These are phyloP conservation scores for Octopus bimaculoides DNA, from an alignment of 1,140 invertebrate genomes.

Conservation along the genomic window DNA sequence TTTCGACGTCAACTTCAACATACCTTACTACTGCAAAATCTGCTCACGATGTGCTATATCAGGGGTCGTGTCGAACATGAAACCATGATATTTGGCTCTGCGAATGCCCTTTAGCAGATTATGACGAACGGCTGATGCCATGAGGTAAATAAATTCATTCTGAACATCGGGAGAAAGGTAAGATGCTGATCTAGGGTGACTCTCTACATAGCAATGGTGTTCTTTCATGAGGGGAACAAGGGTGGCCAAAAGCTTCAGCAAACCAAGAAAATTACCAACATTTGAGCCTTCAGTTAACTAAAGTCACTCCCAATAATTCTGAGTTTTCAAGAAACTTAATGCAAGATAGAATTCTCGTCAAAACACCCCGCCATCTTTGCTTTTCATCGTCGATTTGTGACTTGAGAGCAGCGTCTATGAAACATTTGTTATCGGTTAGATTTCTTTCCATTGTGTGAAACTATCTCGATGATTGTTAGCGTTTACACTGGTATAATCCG, in stretches of 20 bases:
- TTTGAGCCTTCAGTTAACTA: background rate
- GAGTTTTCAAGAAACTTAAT: background rate
- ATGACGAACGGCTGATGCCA: background rate
- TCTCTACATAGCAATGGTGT: background rate
- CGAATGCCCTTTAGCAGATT: conserved; percentile 7
- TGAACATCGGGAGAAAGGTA: background rate
- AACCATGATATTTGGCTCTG: conserved; percentile 7
- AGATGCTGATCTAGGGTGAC: conserved; percentile 2
- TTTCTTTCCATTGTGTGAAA: background rate
- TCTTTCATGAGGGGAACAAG: background rate
- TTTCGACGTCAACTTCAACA: background rate
- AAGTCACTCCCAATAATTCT: background rate
- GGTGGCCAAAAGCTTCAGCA: conserved; percentile 3
- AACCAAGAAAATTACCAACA: background rate
- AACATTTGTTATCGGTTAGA: background rate
- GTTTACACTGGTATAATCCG: background rate
- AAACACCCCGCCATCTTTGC: conserved; percentile 2
- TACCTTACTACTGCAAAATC: background rate
- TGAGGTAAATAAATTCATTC: background rate
- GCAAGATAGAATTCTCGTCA: conserved; percentile 1
- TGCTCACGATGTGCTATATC: background rate
- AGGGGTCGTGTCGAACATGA: conserved; percentile 3
- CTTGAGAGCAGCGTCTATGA: background rate
- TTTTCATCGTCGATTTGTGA: conserved; percentile 1
- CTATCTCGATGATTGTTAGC: background rate